Percentiles rank a stretch among this genome's conserved stretches.
Evolutionary conservation across 2,888 invertebrate genomes (phyloP).

Genomic region (Hermaeophaga mercurialis): DNA sequence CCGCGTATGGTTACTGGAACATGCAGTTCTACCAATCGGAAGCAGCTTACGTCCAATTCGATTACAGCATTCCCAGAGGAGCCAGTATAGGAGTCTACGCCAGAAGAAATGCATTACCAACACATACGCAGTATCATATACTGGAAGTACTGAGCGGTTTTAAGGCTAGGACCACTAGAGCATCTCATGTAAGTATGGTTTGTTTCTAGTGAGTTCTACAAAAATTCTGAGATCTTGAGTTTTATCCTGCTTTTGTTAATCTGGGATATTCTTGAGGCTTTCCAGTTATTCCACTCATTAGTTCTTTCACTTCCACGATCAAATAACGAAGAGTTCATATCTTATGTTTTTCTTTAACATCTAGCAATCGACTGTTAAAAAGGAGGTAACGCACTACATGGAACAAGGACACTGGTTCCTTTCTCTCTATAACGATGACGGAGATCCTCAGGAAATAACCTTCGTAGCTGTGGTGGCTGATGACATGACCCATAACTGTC

Average conservation of each 20-base stretch:
- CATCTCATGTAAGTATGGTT: slow-evolving; percentile 78
- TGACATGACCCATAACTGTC: slow-evolving; percentile 94
- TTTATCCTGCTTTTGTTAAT: too few relatives aligned
- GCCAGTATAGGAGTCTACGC: slow-evolving; percentile 95
- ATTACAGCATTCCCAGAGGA: slow-evolving; percentile 89
- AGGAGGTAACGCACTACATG: slow-evolving; percentile 93
- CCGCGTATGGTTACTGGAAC: slow-evolving; percentile 95
- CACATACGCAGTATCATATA: slow-evolving; percentile 96
- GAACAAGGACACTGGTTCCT: slow-evolving; percentile 97
- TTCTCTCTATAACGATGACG: slow-evolving; percentile 94
- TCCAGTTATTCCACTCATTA: too few relatives aligned
- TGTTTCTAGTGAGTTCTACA: too few relatives aligned
- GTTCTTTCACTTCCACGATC: too few relatives aligned
- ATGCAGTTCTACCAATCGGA: slow-evolving; percentile 96
- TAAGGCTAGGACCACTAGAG: slow-evolving; percentile 81
- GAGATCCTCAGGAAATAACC: slow-evolving; percentile 85
- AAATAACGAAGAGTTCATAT: not conserved
- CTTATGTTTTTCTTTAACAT: slow-evolving; percentile 5
- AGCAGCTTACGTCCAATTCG: slow-evolving; percentile 92
- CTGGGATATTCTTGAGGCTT: too few relatives aligned
- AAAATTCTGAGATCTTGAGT: too few relatives aligned
- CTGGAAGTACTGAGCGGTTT: slow-evolving; percentile 91
- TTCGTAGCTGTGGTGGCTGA: slow-evolving; percentile 85
- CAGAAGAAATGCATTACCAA: slow-evolving; percentile 89
- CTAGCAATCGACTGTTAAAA: slow-evolving; percentile 79